Evolutionary conservation across 2,888 invertebrate species (phyloP), one percentile per base, ranked within the genome.

Genomic region (Pollenia angustigena): DNA sequence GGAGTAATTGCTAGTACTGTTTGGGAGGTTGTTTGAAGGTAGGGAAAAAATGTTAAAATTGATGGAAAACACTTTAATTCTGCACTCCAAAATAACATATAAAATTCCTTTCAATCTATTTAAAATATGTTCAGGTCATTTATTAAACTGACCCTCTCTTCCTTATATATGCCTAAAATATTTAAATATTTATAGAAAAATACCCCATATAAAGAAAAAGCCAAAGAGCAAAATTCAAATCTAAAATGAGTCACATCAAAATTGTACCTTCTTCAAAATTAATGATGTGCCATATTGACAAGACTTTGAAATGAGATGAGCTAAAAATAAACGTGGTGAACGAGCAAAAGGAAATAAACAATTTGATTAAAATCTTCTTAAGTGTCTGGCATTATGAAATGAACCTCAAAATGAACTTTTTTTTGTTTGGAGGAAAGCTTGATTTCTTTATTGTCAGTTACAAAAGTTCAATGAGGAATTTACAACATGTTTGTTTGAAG

Each of bases 271-370:
- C 79, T 81, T 81, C 78, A 83, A 82, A 88, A 88, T 88, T 88
- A 88, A 88, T 88, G 88, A 88, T 88, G 87, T 87, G 81, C 81
- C 87, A 88, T 85, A 85, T 83, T 85, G 87, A 85, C 83, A 85
- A 75, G 84, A 84, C 79, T 85, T 75, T 80, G 76, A 83, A 69
- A 71, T 74, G 82, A 75, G 44, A 11, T 23, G 52, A 40, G 18
- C 48, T 40, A 66, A 74, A 46, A 8, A n/a, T 23, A 76, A 60
- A 74, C 60, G 62, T 68, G 23, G 60, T 46, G 18, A 44, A 14
- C 50, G 18, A 75, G 64, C 50, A 62, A 4, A 58, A 79, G 58
- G 32, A 66, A 68, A 81, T 48, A 52, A 80, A 88, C 56, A 76
- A 84, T 82, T 87, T 84, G 78, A 84, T 84, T 81, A 78, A 82